Percentiles rank a stretch among this genome's conserved stretches.
Conservation (phyloP, 2,113 vertebrate species). For the Mobula birostris region DNA sequence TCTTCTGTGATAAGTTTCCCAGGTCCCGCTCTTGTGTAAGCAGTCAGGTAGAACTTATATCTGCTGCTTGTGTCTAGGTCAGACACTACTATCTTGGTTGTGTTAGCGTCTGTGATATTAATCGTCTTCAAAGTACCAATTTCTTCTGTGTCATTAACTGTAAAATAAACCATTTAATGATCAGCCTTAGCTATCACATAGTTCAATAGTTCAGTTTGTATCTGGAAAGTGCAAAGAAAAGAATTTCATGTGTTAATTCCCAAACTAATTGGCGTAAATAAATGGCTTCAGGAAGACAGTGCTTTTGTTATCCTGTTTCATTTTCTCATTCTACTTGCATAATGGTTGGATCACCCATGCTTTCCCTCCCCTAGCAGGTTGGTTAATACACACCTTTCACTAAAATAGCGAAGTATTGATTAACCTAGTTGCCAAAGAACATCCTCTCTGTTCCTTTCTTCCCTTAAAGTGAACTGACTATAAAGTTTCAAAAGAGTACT, state of each 20-base stretch:
- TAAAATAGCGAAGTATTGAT: neutral
- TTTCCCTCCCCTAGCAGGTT: neutral
- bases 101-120: constrained; percentile 61
- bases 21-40: constrained; percentile 79
- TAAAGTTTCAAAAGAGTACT: neutral
- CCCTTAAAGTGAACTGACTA: too few species aligned
- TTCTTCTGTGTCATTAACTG: constrained; percentile 81
- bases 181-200: neutral
- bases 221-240: neutral
- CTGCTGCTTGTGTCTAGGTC: constrained; percentile 71
- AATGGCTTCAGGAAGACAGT: neutral
- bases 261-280: neutral
- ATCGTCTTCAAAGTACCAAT: constrained; percentile 62
- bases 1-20: constrained; percentile 76
- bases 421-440: neutral
- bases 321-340: neutral
- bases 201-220: neutral
- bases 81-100: constrained; percentile 64
- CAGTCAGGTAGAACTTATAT: constrained; percentile 82
- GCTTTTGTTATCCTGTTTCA: neutral
- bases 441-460: neutral
- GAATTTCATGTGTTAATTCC: neutral
- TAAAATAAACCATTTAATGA: constrained; percentile 41
- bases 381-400: neutral
- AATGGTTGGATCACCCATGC: neutral